Base-by-base conservation (phyloP, 1,140 invertebrate species). In the Drosophila melanica region DNA sequence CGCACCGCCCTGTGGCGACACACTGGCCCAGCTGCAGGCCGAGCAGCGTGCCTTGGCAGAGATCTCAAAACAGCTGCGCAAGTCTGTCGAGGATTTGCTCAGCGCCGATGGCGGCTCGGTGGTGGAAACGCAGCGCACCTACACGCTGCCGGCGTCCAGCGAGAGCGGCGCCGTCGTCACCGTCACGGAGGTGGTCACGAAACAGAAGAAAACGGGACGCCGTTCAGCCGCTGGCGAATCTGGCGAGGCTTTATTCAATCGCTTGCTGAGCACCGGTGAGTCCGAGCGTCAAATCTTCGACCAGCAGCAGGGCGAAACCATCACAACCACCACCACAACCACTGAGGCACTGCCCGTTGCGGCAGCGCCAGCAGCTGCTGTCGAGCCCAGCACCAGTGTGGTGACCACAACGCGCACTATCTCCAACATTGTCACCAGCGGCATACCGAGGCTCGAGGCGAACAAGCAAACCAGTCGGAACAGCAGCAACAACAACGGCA, bases 11-110 rank as follows among this genome's bases (percentile, higher is more conserved):
- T 76, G 76, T 10, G 57, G 76, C 39, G 66, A 77, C 14, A 90
- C 81, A 1, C 57, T 89, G 42, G 90, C 90, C 41, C 74, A 85
- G n/a, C 59, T 91, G 35, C 90, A 91, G 70, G 90, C 90, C 18
- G 90, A 91, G 54, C 90, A 91, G 58, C 77, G 82, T 12, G 90
- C 87, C 20, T 84, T 91, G 72, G 90, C 89, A 44, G 82, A 91
- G 77, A 91, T 91, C 77, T 89, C 90, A 78, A 91, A 91, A 69
- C 90, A 91, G 84, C 16, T 91, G 71, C 86, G 90, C 39, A 91
- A 90, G 54, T 91, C 90, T 27, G 90, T 91, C 2, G 90, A 91
- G 69, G 87, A 91, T 67, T 72, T 91, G 58, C 73, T 91, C 11
- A 73, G 67, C 14, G 80, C 84, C 66, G 77, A 89, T 27, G 79